Percentiles rank a stretch among this genome's conserved stretches.
phyloP scores from a whole-genome alignment of 2,113 vertebrate genomes.

The Percopsis transmontana region DNA sequence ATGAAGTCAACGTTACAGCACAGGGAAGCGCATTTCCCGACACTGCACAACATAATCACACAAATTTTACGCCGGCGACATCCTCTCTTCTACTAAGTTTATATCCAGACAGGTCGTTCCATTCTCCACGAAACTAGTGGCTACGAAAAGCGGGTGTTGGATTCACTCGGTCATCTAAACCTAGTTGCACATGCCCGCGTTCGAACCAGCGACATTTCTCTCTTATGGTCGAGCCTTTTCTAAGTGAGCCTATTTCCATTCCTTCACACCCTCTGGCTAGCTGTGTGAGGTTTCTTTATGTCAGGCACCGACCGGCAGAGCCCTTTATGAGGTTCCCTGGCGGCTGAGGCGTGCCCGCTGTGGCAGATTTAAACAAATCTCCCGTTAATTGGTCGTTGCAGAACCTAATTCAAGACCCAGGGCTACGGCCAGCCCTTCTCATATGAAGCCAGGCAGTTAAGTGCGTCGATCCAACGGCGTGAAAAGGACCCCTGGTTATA shows the following conservation, averaged over 20 bases:
- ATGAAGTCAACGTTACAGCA: no score
- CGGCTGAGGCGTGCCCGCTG: conserved; percentile 79
- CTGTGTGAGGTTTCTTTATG: conserved; percentile 56
- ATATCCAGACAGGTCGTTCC: not conserved
- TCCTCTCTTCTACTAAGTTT: no score
- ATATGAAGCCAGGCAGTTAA: conserved; percentile 72
- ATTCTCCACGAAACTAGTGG: not conserved
- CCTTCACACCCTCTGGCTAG: conserved; percentile 61
- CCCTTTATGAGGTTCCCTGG: conserved; percentile 82
- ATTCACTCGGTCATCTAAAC: no score
- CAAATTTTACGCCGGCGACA: no score
- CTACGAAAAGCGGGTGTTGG: no score
- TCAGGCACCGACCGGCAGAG: conserved; percentile 58
- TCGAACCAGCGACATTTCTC: conserved; percentile 4
- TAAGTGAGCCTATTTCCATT: conserved; percentile 9
- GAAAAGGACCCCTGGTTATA: conserved; percentile 76
- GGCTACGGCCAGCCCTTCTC: conserved; percentile 81
- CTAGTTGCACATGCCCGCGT: no score
- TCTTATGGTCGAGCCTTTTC: not conserved
- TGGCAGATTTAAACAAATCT: conserved; percentile 92
- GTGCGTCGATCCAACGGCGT: conserved; percentile 79
- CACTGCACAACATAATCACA: no score
- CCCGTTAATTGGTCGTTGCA: conserved; percentile 90
- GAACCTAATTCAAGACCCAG: conserved; percentile 88
- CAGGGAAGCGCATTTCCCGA: no score